Conservation (phyloP, 2,113 vertebrate genomes). For the cattle (Bos taurus) region ARS-UCD2.0 NC_037331.1:68617501-68618000, state of each 20-base stretch:
- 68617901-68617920: accelerated
- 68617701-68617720: background rate
- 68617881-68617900: background rate
- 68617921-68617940: accelerated
- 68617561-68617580: background rate
- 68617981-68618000: background rate
- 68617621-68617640: background rate
- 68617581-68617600: background rate
- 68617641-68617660: background rate
- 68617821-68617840: background rate
- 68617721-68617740: background rate
- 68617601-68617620: background rate
- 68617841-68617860: background rate
- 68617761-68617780: background rate
- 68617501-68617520: background rate
- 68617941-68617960: background rate
- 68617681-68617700: too few relatives aligned
- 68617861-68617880: background rate
- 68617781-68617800: background rate
- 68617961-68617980: background rate
- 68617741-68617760: background rate
- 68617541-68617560: background rate
- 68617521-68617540: background rate
- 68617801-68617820: background rate
- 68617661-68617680: background rate